Conservation (phyloP, 2,113 vertebrate genomes). For the Hemiscyllium ocellatum region DNA sequence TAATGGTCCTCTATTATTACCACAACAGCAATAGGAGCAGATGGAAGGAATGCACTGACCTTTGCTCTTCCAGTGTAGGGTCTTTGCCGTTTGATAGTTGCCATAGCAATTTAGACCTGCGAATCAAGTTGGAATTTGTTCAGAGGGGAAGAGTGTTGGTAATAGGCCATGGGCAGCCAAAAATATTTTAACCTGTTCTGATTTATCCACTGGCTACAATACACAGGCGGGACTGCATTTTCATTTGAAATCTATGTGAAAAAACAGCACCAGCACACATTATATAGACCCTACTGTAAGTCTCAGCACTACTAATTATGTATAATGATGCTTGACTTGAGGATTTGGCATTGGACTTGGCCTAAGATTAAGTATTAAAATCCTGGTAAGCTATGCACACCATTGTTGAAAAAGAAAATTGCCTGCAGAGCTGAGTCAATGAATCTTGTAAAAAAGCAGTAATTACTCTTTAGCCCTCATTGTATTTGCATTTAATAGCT, state of each 20-base stretch:
- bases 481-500: background rate
- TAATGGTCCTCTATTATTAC: background rate
- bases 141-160: background rate
- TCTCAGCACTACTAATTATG: background rate
- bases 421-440: background rate
- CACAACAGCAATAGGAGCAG: background rate
- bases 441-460: background rate
- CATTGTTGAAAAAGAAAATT: conserved; percentile 12
- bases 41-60: background rate
- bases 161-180: background rate
- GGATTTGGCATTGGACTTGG: background rate
- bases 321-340: conserved; percentile 1
- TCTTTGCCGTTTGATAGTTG: background rate
- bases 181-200: background rate
- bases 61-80: background rate
- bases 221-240: background rate
- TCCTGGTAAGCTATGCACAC: background rate
- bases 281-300: background rate
- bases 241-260: background rate
- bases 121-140: background rate
- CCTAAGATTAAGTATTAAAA: background rate
- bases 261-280: background rate
- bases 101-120: background rate
- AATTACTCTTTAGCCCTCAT: background rate
- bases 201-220: background rate